Evolutionary conservation across 2,113 vertebrate genomes (phyloP), one percentile per base, ranked within the genome.

Genomic region (Phaethornis superciliosus): DNA sequence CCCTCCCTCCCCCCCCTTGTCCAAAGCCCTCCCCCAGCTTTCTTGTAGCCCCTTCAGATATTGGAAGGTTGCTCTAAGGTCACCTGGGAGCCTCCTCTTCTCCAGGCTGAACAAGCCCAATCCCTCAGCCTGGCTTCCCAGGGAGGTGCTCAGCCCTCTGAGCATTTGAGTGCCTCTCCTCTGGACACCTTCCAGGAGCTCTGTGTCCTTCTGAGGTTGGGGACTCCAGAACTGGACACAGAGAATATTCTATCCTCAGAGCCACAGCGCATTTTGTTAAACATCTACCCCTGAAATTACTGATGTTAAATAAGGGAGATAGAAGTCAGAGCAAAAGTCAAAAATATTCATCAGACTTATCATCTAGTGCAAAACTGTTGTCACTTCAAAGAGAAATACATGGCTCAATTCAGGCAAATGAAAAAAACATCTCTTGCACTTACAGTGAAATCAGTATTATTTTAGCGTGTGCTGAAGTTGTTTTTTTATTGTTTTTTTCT

Each of bases 181-280:
- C n/a, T n/a, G n/a, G n/a, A n/a, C n/a, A n/a, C n/a, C n/a, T n/a
- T n/a, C n/a, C n/a, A n/a, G n/a, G n/a, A n/a, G n/a, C n/a, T n/a
- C n/a, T n/a, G n/a, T n/a, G n/a, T n/a, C n/a, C n/a, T n/a, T n/a
- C n/a, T n/a, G n/a, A n/a, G n/a, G n/a, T n/a, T n/a, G n/a, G n/a
- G 37, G 37, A 37, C 37, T 37, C 37, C 37, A 37, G 37, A 37
- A 37, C 37, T 37, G 37, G 37, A 37, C 37, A 37, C 37, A 37
- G 37, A 37, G 28, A 56, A 64, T 16, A 56, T 18, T 4, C 6
- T 2, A 0, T 30, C 11, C 11, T 8, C 6, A 14, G 10, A 79
- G 32, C 12, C 6, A 3, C 2, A 30, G n/a, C 2, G 0, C 21
- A 7, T 44, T 59, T 76, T 52, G 6, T 40, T 78, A 32, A 7